phyloP scores from a whole-genome alignment of 2,113 vertebrate genomes.

The Cynoglossus semilaevis region DNA sequence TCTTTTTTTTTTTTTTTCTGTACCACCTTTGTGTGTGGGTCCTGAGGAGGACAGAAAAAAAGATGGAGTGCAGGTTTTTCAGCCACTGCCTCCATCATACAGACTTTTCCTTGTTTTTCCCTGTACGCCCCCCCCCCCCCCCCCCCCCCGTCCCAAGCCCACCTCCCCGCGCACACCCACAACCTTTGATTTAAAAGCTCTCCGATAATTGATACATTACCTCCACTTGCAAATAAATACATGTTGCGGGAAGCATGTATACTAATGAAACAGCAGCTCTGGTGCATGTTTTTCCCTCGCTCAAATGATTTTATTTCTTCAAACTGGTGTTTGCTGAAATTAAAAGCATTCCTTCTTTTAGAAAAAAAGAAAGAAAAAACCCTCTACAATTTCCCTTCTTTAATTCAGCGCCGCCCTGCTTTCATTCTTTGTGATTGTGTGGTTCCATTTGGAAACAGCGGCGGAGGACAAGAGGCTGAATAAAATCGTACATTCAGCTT shows the following conservation, averaged over 20 bases:
- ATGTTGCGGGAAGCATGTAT: conserved; percentile 57
- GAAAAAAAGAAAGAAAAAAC: neutral
- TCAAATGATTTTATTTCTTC: conserved; percentile 28
- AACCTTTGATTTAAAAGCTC: conserved; percentile 64
- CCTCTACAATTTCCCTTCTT: conserved; percentile 61
- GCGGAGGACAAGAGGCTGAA: conserved; percentile 56
- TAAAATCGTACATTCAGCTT: conserved; percentile 66
- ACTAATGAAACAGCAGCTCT: conserved; percentile 53
- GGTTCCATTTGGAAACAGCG: conserved; percentile 60
- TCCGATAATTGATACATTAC: conserved; percentile 74
- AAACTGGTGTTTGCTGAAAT: conserved; percentile 40
- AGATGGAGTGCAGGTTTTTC: conserved; percentile 43
- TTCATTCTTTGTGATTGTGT: conserved; percentile 48
- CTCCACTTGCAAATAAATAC: conserved; percentile 66
- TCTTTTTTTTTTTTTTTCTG: conserved; percentile 11
- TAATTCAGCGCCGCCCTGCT: conserved; percentile 64
- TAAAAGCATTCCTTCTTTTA: conserved; percentile 29
- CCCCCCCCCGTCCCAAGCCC: no score
- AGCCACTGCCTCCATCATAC: conserved; percentile 57
- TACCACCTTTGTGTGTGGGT: conserved; percentile 48
- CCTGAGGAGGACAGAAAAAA: conserved; percentile 47
- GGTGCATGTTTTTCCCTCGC: conserved; percentile 22
- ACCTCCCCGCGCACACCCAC: no score
- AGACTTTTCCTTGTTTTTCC: conserved; percentile 11
- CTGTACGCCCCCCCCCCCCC: neutral